Evolutionary conservation across 2,888 invertebrate species (phyloP).

Genomic region (Anoplius nigerrimus): DNA sequence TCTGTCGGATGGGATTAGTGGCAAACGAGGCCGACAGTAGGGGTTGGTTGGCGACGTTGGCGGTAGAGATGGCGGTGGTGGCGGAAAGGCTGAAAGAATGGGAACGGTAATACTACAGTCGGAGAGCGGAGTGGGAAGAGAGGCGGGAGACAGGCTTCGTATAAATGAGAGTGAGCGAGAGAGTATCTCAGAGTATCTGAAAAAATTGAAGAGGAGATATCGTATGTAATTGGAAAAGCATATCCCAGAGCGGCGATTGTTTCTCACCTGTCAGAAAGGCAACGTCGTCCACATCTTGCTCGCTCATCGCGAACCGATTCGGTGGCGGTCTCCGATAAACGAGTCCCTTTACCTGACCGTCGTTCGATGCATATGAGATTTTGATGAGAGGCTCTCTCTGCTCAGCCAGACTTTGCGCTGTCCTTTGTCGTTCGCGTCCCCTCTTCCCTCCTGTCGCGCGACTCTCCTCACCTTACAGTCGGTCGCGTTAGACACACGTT

Average conservation of each 20-base stretch:
- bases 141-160: neutral
- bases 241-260: neutral
- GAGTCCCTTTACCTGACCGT: slow-evolving; percentile 72
- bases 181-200: neutral
- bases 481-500: slow-evolving; percentile 23
- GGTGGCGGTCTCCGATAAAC: slow-evolving; percentile 71
- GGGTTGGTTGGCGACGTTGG: neutral
- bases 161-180: too few species aligned
- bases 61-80: neutral
- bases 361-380: slow-evolving; percentile 72
- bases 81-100: too few species aligned
- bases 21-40: neutral
- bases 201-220: neutral
- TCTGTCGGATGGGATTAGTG: neutral
- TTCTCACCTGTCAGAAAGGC: slow-evolving; percentile 92
- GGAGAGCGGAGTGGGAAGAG: too few species aligned
- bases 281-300: slow-evolving; percentile 94
- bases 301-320: slow-evolving; percentile 82
- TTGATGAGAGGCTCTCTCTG: slow-evolving; percentile 73
- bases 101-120: too few species aligned
- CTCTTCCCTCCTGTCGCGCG: slow-evolving; percentile 43
- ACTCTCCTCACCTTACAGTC: slow-evolving; percentile 6
- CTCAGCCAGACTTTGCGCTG: slow-evolving; percentile 68
- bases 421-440: slow-evolving; percentile 38
- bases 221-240: too few species aligned